Conservation (phyloP, 1,140 invertebrate species). For the Lepidurus arcticus region DNA sequence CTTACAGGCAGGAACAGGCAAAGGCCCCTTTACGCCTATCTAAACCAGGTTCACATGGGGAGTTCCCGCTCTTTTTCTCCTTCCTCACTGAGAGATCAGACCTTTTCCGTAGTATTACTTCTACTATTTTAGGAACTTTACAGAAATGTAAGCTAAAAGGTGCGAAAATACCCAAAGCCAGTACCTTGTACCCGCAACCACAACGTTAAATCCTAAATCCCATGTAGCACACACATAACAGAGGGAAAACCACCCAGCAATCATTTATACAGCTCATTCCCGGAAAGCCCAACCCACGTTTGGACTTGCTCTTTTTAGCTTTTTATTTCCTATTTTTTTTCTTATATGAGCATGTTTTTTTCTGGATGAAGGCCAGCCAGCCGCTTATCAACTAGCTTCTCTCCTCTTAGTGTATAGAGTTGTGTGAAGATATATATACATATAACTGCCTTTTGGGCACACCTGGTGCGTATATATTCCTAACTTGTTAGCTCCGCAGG, state of each 20-base stretch:
- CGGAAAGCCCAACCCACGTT: not conserved
- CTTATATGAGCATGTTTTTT: not conserved
- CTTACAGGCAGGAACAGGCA: too few relatives aligned
- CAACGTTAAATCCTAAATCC: too few relatives aligned
- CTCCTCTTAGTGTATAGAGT: not conserved
- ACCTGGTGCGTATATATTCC: conserved; percentile 21
- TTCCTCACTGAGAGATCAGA: too few relatives aligned
- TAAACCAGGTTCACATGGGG: too few relatives aligned
- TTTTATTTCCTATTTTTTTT: not conserved
- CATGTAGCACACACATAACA: not conserved
- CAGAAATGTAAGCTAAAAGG: too few relatives aligned
- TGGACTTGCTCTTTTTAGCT: not conserved
- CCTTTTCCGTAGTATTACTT: too few relatives aligned
- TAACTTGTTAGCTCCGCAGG: conserved; percentile 21
- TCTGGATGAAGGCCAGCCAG: conserved; percentile 3
- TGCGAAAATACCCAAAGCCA: too few relatives aligned
- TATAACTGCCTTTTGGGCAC: not conserved
- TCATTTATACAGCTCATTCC: not conserved
- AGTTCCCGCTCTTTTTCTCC: too few relatives aligned
- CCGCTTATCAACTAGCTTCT: not conserved
- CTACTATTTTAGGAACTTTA: too few relatives aligned
- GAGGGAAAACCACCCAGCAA: not conserved
- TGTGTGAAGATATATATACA: not conserved
- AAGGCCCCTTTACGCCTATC: too few relatives aligned
- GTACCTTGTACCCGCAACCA: too few relatives aligned